Conservation (phyloP, 35 echinoderm and acorn worm species). For the Patiria miniata region DNA sequence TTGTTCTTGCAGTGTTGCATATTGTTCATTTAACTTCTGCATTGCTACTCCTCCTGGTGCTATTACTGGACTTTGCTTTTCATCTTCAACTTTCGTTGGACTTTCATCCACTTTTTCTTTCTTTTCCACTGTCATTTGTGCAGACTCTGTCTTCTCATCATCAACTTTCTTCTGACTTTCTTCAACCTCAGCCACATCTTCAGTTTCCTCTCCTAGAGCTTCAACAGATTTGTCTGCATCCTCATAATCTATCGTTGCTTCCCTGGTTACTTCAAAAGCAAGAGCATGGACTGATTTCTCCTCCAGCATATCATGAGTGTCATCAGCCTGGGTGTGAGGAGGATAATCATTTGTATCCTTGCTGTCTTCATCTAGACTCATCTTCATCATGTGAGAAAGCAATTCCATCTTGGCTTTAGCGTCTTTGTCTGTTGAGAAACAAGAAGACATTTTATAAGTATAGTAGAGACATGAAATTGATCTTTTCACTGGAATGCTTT, state of each 20-base stretch:
- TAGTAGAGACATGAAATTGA: no score
- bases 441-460: background rate
- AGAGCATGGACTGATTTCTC: slow-evolving; percentile 74
- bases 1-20: slow-evolving; percentile 45
- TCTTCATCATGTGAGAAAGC: slow-evolving; percentile 63
- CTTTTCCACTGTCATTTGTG: background rate
- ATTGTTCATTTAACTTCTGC: slow-evolving; percentile 53
- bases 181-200: slow-evolving; percentile 19
- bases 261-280: slow-evolving; percentile 21
- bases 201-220: background rate
- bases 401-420: slow-evolving; percentile 36
- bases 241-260: background rate
- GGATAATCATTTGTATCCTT: slow-evolving; percentile 79
- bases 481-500: no score
- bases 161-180: background rate
- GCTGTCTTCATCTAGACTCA: slow-evolving; percentile 69
- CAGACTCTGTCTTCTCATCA: background rate
- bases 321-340: slow-evolving; percentile 68
- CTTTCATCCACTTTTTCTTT: background rate
- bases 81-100: slow-evolving; percentile 9
- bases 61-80: background rate
- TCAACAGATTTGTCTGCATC: background rate
- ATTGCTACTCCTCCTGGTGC: background rate
- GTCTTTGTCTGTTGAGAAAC: slow-evolving; percentile 31
- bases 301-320: slow-evolving; percentile 63